Percentiles rank a stretch among this genome's conserved stretches.
These are phyloP conservation scores for Columbina picui DNA, from an alignment of 2,113 vertebrate genomes.

Conservation along the genomic window DNA sequence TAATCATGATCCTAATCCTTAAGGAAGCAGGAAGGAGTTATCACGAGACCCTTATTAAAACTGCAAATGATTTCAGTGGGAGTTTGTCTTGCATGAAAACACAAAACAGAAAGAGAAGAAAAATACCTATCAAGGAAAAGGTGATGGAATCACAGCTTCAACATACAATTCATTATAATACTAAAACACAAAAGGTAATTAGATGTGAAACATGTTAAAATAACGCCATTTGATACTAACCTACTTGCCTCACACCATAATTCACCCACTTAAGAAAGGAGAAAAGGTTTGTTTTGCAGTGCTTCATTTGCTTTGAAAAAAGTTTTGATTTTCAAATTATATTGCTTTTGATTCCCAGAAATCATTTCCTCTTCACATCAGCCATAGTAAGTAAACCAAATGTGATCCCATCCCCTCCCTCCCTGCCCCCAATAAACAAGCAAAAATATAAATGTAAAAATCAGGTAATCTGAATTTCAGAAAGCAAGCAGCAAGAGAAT, in stretches of 20 bases:
- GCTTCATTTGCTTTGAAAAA: neutral
- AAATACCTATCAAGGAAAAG: neutral
- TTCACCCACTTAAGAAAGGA: neutral
- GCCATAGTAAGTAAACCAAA: neutral
- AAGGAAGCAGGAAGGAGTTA: neutral
- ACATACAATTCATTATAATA: neutral
- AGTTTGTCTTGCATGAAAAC: neutral
- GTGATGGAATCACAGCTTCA: neutral
- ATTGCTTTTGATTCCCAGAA: neutral
- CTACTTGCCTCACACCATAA: neutral
- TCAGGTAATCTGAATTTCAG: neutral
- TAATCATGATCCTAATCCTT: conserved; percentile 35
- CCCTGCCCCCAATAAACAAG: neutral
- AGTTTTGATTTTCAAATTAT: neutral
- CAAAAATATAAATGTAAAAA: neutral
- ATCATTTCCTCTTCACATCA: neutral
- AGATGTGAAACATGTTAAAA: neutral
- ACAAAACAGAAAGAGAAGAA: neutral
- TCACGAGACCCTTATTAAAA: conserved; percentile 7
- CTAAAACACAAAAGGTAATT: neutral
- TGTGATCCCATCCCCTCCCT: neutral
- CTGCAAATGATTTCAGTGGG: neutral
- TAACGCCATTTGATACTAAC: neutral
- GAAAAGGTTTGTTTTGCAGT: neutral
- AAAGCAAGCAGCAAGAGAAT: neutral